A percentile compares a stretch with the other conserved stretches of the same genome.
Evolutionary conservation across 1,140 invertebrate genomes (phyloP).

Genomic region (Drosophila kurseongensis): DNA sequence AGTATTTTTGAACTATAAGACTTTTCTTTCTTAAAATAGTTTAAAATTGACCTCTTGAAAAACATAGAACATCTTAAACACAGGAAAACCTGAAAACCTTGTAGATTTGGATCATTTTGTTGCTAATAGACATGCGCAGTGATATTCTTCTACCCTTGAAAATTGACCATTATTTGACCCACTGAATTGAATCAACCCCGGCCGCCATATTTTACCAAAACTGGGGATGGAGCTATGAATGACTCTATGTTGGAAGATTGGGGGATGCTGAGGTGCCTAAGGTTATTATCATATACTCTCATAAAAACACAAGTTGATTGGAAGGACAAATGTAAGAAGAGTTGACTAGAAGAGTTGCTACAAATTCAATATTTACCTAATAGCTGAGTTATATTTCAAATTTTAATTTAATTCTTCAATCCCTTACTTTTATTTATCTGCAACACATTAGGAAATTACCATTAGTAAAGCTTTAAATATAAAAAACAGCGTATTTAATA

Average conservation of each 20-base stretch:
- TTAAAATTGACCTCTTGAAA: too few species aligned
- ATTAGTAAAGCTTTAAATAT: not conserved
- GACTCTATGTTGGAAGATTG: too few species aligned
- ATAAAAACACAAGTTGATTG: not conserved
- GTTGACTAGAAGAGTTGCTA: too few species aligned
- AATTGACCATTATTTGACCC: constrained; percentile 27
- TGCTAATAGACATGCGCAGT: constrained; percentile 24
- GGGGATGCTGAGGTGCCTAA: not conserved
- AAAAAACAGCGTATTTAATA: not conserved
- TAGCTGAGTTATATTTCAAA: too few species aligned
- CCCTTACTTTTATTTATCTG: too few species aligned
- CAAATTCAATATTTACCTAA: too few species aligned
- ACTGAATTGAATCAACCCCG: constrained; percentile 12
- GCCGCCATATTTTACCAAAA: constrained; percentile 39
- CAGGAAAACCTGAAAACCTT: not conserved
- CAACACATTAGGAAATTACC: too few species aligned
- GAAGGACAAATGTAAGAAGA: not conserved
- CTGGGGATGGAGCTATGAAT: constrained; percentile 18
- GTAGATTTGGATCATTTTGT: not conserved
- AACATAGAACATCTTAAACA: too few species aligned
- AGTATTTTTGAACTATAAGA: not conserved
- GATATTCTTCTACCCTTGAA: not conserved
- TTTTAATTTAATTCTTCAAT: too few species aligned
- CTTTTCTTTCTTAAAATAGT: not conserved
- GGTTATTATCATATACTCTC: not conserved